Base-by-base conservation (phyloP, 2,113 vertebrate genomes). In the Chascanopsetta lugubris region DNA sequence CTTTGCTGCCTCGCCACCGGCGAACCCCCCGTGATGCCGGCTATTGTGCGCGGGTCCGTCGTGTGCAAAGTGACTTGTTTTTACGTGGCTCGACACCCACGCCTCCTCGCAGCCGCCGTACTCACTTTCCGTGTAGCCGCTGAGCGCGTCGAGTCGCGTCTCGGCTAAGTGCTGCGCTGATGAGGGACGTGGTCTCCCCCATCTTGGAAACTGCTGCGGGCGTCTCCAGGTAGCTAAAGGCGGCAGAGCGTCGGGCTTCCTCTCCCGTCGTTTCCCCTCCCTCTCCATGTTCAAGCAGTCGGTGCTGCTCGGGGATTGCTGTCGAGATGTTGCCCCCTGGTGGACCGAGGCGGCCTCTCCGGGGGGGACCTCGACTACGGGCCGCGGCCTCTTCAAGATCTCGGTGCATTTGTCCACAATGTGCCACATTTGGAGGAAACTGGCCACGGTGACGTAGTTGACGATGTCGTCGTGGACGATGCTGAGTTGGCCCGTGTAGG, bases 401-500 rank as follows among this genome's bases (percentile, higher is more conserved):
- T 94, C 93, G 0, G 93, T 94, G 83, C 92, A 93, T 75, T 94
- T 94, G 84, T 94, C 92, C 53, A 94, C 93, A 0, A 94, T 93
- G 82, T 94, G 92, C 93, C 93, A 94, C 93, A 94, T 93, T 85
- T 94, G 93, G 0, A 94, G 90, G 66, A 94, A 93, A 58, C 92
- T 94, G 74, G 91, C 93, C 66, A 94, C 92, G 0, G 93, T 94
- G 69, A 93, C 90, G 21, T 93, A 94, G 88, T 92, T 93, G 46
- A 94, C 90, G 0, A 94, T 92, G 75, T 94, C 93, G 0, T 93
- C 92, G 0, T 91, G 90, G 11, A 93, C 87, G 1, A 94, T 92
- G 84, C 89, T 91, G 69, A 94, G 90, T 84, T 92, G 92, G 59
- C 93, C 93, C 0, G 93, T 94, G 90, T 94, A 94, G 25, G 90